These are phyloP conservation scores for Rhorus exstirpatorius DNA, from an alignment of 2,888 invertebrate genomes.

Conservation along the genomic window DNA sequence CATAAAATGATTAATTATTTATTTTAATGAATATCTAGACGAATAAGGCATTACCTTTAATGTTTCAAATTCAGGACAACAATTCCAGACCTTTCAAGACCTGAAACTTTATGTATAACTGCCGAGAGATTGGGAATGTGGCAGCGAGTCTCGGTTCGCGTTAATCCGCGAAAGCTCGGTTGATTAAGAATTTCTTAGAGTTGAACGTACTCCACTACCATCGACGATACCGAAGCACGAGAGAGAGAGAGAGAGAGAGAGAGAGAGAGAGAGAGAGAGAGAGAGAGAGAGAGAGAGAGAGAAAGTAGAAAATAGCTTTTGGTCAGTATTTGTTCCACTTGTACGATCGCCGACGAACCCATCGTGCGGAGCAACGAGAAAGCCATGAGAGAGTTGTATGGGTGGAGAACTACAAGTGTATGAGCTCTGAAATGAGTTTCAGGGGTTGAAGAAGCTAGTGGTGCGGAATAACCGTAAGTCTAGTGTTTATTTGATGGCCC, in stretches of 20 bases:
- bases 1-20: too few relatives aligned
- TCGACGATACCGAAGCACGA: background rate
- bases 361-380: conserved; percentile 26
- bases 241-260: conserved; percentile 6
- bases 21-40: background rate
- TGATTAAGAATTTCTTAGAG: conserved; percentile 23
- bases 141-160: background rate
- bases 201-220: conserved; percentile 15
- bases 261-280: background rate
- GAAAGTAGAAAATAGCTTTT: background rate
- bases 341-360: conserved; percentile 62
- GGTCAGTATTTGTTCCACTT: conserved; percentile 76
- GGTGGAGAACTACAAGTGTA: conserved; percentile 19
- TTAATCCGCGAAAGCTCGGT: conserved; percentile 24
- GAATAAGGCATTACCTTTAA: background rate
- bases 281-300: conserved; percentile 7
- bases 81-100: too few relatives aligned
- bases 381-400: conserved; percentile 26
- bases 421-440: conserved; percentile 61
- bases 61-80: too few relatives aligned
- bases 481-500: conserved; percentile 85
- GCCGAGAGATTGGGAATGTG: background rate
- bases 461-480: conserved; percentile 83
- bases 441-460: conserved; percentile 78
- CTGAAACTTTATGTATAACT: too few relatives aligned